Evolutionary conservation across 2,113 vertebrate genomes (phyloP).

Genomic region (Ondatra zibethicus): DNA sequence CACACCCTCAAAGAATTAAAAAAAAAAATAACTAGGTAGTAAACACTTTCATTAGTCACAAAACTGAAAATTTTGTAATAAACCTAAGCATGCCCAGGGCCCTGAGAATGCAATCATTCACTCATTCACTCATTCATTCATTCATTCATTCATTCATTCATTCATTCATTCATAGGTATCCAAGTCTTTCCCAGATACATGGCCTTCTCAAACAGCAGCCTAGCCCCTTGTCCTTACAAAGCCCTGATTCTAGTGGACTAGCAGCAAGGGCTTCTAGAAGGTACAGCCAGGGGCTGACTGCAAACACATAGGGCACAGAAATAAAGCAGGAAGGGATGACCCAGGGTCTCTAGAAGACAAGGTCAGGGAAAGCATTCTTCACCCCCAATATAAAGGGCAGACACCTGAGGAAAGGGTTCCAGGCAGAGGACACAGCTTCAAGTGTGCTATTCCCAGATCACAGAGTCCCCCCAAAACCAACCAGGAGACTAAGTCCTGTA

Average conservation of each 20-base stretch:
- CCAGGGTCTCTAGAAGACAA: background rate
- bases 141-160: background rate
- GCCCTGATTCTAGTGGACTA: background rate
- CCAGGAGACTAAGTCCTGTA: no score
- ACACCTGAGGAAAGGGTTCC: background rate
- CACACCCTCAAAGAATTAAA: background rate
- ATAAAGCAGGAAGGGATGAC: background rate
- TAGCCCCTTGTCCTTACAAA: background rate
- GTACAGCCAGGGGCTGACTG: background rate
- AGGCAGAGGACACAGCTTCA: background rate
- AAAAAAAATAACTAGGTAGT: background rate
- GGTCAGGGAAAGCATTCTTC: background rate
- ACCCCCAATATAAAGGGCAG: background rate
- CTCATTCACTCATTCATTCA: no score
- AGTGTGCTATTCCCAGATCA: no score
- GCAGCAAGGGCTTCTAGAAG: background rate
- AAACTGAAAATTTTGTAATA: background rate
- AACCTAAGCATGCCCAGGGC: background rate
- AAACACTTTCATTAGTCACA: background rate
- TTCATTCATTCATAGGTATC: background rate
- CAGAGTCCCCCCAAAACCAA: no score
- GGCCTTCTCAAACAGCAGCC: background rate
- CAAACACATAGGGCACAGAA: background rate
- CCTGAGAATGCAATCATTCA: background rate
- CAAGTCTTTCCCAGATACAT: background rate